A percentile compares a stretch with the other conserved stretches of the same genome.
These are phyloP conservation scores for Argyresthia albistria DNA, from an alignment of 2,888 invertebrate species.

Conservation along the genomic window DNA sequence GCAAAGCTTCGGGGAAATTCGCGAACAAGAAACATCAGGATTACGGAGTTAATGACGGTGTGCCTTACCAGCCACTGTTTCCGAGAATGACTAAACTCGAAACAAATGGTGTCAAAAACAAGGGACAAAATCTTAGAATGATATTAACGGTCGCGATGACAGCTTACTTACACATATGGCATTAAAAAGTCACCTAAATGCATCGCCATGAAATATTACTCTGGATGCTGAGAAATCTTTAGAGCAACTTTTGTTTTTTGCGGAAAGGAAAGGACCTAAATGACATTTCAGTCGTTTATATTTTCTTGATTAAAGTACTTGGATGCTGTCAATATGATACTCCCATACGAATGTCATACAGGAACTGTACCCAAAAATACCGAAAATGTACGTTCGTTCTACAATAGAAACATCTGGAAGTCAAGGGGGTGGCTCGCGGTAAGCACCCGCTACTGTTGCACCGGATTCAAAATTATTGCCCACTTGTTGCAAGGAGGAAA, in stretches of 20 bases:
- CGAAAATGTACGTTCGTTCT: neutral
- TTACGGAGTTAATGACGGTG: slow-evolving; percentile 41
- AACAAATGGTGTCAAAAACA: slow-evolving; percentile 1
- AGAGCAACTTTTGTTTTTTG: too few relatives aligned
- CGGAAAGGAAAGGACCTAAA: too few relatives aligned
- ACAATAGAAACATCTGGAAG: slow-evolving; percentile 1
- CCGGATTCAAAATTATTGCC: slow-evolving; percentile 64
- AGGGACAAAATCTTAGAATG: neutral
- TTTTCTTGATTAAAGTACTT: too few relatives aligned
- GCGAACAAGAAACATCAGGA: slow-evolving; percentile 39
- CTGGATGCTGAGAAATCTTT: too few relatives aligned
- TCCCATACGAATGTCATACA: too few relatives aligned
- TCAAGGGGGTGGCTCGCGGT: neutral
- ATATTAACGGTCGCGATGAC: slow-evolving; percentile 4
- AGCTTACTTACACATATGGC: neutral
- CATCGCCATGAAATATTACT: too few relatives aligned
- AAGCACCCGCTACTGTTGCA: slow-evolving; percentile 24
- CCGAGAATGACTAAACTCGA: slow-evolving; percentile 26
- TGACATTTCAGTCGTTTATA: too few relatives aligned
- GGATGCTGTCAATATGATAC: too few relatives aligned
- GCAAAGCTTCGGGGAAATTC: slow-evolving; percentile 55
- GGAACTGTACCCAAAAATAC: too few relatives aligned
- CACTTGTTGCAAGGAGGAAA: slow-evolving; percentile 65
- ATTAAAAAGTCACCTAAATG: too few relatives aligned
- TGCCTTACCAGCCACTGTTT: slow-evolving; percentile 23